Percentiles rank a stretch among this genome's conserved stretches.
Evolutionary conservation across 2,888 invertebrate species (phyloP).

Genomic region (Meta bourneti): DNA sequence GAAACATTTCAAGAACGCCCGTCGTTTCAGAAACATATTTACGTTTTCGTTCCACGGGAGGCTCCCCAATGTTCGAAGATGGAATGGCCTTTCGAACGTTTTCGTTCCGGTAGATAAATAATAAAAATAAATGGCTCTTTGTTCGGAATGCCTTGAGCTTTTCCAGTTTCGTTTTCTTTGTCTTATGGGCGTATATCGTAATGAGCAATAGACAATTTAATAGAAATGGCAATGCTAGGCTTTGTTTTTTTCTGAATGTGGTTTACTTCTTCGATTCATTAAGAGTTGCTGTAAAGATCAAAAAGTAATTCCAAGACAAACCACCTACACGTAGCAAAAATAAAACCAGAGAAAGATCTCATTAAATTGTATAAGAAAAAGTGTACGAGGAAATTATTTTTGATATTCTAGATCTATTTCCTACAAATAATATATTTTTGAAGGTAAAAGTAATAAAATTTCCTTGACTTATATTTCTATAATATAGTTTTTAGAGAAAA

Average conservation of each 20-base stretch:
- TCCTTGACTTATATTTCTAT: too few relatives aligned
- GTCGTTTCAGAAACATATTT: conserved; percentile 2
- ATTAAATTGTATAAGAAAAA: too few relatives aligned
- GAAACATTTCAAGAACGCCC: not conserved
- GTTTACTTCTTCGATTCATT: not conserved
- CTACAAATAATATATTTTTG: too few relatives aligned
- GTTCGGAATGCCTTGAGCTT: not conserved
- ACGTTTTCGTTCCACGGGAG: not conserved
- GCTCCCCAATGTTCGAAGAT: not conserved
- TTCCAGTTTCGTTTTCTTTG: not conserved
- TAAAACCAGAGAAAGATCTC: not conserved
- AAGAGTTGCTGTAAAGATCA: not conserved
- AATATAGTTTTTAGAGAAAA: too few relatives aligned
- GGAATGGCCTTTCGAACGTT: not conserved
- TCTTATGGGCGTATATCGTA: not conserved
- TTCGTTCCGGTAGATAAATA: not conserved
- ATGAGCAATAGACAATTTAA: not conserved
- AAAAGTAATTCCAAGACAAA: not conserved
- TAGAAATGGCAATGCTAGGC: not conserved
- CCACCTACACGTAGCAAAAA: not conserved
- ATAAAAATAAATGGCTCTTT: not conserved
- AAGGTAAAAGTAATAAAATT: too few relatives aligned
- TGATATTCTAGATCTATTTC: too few relatives aligned
- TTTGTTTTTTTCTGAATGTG: not conserved
- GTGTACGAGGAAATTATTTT: too few relatives aligned